Evolutionary conservation across 2,797 vertebrate genomes (phyloP), one percentile per base, ranked within the genome.

Genomic region (Galago senegalensis): DNA sequence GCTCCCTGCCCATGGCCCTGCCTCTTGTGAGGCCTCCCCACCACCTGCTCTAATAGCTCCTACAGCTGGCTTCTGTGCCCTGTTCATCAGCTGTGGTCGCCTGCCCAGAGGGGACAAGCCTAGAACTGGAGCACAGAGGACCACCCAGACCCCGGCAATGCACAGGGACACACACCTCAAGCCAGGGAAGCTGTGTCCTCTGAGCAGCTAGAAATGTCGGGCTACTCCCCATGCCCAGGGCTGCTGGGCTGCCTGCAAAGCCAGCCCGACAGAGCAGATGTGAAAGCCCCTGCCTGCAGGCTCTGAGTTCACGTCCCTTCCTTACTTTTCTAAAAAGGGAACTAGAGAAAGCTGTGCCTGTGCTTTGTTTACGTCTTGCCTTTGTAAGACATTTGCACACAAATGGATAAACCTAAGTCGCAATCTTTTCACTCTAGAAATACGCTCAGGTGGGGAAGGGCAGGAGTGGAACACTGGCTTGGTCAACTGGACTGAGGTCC

Each of bases 21-120:
- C 16, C 34, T 34, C 34, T 34, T 40, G 16, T 16, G 12, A 61
- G 34, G 34, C 56, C 56, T 61, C 23, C 75, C 31, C 21, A 56
- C 29, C 75, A 75, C 7, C 40, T 75, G 72, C 70, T 7, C 23
- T 40, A 13, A 43, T 6, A 7, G 37, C 46, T 16, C 17, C 20
- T 3, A 3, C 76, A 0, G 3, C 20, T 34, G 53, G 53, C 7
- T 79, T n/a, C 31, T 3, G 3, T 58, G 12, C 1, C n/a, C 53
- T n/a, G 65, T 21, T 37, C n/a, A 37, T 37, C n/a, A 80, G 56
- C 23, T 56, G 56, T 3, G 53, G n/a, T 25, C 53, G n/a, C 56
- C n/a, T 20, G 13, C 13, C 77, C 56, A 72, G 10, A 23, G 14
- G 21, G 37, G 58, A 14, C 77, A 80, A 4, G 14, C 31, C 65